These are phyloP conservation scores for Eptatretus atami DNA, from an alignment of 2,797 vertebrate species.

Conservation along the genomic window DNA sequence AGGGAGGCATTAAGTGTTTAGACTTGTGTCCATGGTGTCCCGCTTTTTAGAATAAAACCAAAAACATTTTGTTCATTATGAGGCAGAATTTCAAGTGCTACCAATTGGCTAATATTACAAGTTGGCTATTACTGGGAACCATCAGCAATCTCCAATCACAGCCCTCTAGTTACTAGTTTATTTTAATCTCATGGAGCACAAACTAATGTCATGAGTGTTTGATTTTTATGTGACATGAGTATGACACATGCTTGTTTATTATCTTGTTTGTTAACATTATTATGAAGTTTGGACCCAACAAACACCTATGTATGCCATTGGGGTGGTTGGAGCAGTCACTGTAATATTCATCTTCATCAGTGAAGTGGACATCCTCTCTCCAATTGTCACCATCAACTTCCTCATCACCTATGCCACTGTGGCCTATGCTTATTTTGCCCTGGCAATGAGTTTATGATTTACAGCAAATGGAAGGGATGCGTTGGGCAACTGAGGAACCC, in stretches of 20 bases:
- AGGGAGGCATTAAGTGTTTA: no score
- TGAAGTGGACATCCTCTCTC: conserved; percentile 53
- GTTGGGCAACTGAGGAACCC: conserved; percentile 4
- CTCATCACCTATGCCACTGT: conserved; percentile 67
- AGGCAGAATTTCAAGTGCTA: no score
- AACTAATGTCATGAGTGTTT: no score
- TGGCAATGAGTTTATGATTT: conserved; percentile 30
- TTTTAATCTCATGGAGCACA: no score
- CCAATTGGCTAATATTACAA: no score
- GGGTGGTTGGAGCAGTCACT: conserved; percentile 54
- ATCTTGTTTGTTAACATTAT: conserved; percentile 12
- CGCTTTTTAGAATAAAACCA: no score
- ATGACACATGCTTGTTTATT: conserved; percentile 6
- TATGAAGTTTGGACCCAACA: conserved; percentile 50
- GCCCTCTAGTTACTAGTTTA: no score
- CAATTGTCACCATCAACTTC: conserved; percentile 81
- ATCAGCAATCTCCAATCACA: neutral
- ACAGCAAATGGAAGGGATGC: conserved; percentile 13
- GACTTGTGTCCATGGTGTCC: no score
- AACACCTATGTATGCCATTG: conserved; percentile 66
- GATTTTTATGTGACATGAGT: neutral
- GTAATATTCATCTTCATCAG: conserved; percentile 71
- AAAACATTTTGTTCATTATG: no score
- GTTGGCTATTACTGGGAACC: no score
- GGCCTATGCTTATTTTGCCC: conserved; percentile 64